Percentiles rank a stretch among this genome's conserved stretches.
These are phyloP conservation scores for Caenorhabditis sp. DNA, from an alignment of 2,888 invertebrate genomes.

Conservation along the genomic window DNA sequence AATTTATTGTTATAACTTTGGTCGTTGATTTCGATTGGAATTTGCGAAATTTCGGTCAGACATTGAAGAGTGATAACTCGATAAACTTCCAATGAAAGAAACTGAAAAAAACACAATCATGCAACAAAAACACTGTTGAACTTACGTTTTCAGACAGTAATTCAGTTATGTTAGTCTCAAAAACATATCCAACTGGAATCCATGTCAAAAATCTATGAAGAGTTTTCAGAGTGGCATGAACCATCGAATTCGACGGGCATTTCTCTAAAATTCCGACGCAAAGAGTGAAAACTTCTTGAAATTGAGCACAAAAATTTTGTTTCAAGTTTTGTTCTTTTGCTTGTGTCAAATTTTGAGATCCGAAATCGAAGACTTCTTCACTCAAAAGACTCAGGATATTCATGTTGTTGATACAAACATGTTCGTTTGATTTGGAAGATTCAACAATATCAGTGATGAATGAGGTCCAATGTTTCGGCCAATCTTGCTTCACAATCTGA, in stretches of 20 bases:
- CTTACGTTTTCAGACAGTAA: slow-evolving; percentile 82
- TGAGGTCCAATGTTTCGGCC: slow-evolving; percentile 99
- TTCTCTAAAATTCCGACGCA: slow-evolving; percentile 96
- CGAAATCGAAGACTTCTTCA: slow-evolving; percentile 99
- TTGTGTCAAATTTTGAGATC: slow-evolving; percentile 95
- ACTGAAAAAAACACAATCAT: slow-evolving; percentile 77
- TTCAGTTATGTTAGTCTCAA: slow-evolving; percentile 94
- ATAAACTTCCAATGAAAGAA: slow-evolving; percentile 95
- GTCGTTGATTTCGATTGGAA: slow-evolving; percentile 67
- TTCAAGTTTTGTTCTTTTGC: slow-evolving; percentile 98
- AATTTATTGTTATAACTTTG: slow-evolving; percentile 89
- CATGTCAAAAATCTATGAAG: slow-evolving; percentile 94
- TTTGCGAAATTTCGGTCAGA: slow-evolving; percentile 88
- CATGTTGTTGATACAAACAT: slow-evolving; percentile 99
- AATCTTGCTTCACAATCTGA: slow-evolving; percentile 93
- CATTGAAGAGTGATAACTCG: slow-evolving; percentile 97
- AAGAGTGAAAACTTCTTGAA: slow-evolving; percentile 95
- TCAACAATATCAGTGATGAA: slow-evolving; percentile 99
- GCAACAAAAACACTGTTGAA: too few relatives aligned
- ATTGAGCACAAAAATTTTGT: slow-evolving; percentile 98
- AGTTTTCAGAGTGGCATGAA: slow-evolving; percentile 94
- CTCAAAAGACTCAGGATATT: slow-evolving; percentile 91
- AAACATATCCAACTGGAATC: slow-evolving; percentile 99
- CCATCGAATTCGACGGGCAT: slow-evolving; percentile 93
- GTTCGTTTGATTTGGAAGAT: slow-evolving; percentile 97